Conservation (phyloP, 2,113 vertebrate species). For the Melierax canorus region DNA sequence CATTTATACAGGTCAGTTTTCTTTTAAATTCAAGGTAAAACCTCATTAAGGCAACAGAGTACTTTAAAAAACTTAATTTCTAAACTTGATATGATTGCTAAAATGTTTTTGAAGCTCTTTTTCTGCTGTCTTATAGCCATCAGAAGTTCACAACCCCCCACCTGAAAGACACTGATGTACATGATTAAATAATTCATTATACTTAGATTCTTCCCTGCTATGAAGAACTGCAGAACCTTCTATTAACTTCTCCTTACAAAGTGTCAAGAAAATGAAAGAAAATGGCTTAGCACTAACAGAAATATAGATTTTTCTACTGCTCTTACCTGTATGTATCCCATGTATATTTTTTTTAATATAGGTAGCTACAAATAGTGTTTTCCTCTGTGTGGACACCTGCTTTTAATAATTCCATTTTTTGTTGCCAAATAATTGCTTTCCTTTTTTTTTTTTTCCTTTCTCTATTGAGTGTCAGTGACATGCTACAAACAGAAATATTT, state of each 20-base stretch:
- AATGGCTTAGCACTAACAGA: neutral
- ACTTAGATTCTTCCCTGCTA: neutral
- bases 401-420: neutral
- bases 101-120: neutral
- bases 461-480: neutral
- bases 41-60: neutral
- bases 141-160: neutral
- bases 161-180: neutral
- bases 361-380: neutral
- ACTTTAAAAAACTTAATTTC: neutral
- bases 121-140: neutral
- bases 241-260: neutral
- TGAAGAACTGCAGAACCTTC: neutral
- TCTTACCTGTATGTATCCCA: neutral
- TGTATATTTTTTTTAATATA: neutral
- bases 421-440: neutral
- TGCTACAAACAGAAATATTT: neutral
- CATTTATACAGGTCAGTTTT: neutral
- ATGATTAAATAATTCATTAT: neutral
- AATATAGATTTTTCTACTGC: neutral
- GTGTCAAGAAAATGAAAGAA: neutral
- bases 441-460: neutral
- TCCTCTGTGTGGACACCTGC: neutral
- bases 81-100: neutral
- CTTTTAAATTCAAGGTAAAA: neutral